phyloP scores from a whole-genome alignment of 2,797 vertebrate species.

The Hemitrygon akajei region DNA sequence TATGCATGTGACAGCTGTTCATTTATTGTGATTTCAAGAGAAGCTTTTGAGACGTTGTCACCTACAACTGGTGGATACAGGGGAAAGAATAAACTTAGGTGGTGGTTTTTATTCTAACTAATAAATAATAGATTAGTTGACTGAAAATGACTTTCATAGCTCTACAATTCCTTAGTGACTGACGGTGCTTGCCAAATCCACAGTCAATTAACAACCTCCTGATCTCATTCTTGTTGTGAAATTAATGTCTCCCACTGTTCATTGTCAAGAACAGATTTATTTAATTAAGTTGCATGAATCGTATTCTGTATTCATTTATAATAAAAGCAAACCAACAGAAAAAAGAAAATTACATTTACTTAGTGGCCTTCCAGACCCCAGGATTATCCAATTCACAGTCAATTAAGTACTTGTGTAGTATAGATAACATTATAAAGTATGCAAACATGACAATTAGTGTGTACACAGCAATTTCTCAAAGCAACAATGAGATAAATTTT shows the following conservation, averaged over 20 bases:
- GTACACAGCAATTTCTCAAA: not conserved
- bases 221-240: conserved; percentile 19
- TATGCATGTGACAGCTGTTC: not conserved
- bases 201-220: not conserved
- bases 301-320: not conserved
- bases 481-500: not conserved
- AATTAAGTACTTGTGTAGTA: not conserved
- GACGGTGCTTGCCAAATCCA: not conserved
- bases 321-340: conserved; percentile 19
- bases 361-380: not conserved
- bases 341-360: not conserved
- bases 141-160: not conserved
- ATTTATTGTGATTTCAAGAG: not conserved
- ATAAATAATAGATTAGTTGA: not conserved
- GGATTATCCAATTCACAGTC: not conserved
- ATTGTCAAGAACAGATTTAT: not conserved
- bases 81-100: not conserved
- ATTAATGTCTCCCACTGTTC: not conserved
- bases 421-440: not conserved
- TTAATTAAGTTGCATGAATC: conserved; percentile 8
- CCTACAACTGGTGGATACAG: not conserved
- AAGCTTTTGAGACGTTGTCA: not conserved
- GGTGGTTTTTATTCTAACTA: not conserved
- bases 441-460: not conserved
- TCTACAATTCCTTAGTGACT: not conserved